Conservation (phyloP, 1,140 invertebrate genomes). For the Ceratina japonica region DNA sequence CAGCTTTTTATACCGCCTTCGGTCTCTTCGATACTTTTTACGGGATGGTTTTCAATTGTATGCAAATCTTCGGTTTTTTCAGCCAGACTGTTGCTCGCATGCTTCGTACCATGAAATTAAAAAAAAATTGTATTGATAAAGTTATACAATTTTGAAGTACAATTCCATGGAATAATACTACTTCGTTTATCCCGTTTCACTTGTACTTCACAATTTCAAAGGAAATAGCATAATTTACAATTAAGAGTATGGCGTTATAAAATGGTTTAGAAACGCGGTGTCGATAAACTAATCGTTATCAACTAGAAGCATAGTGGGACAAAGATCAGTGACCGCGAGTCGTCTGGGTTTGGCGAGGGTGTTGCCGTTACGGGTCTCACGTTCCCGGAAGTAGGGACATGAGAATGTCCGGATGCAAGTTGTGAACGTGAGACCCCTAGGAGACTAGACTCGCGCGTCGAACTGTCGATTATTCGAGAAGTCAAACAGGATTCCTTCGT, state of each 20-base stretch:
- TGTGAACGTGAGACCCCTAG: slow-evolving; percentile 69
- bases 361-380: slow-evolving; percentile 69
- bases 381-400: slow-evolving; percentile 76
- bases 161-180: too few species aligned
- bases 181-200: too few species aligned
- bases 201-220: too few species aligned
- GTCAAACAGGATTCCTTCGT: slow-evolving; percentile 8
- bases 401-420: slow-evolving; percentile 74
- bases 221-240: too few species aligned
- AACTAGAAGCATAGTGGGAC: slow-evolving; percentile 30
- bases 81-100: too few species aligned
- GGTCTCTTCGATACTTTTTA: too few species aligned
- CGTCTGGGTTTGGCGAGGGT: slow-evolving; percentile 59
- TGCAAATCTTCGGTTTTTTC: too few species aligned
- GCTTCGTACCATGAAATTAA: too few species aligned
- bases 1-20: too few species aligned
- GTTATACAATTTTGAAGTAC: too few species aligned
- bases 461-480: slow-evolving; percentile 44
- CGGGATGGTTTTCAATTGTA: too few species aligned
- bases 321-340: slow-evolving; percentile 71
- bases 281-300: slow-evolving; percentile 20
- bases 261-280: background rate
- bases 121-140: too few species aligned
- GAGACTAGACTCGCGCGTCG: slow-evolving; percentile 51
- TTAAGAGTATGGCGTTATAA: background rate